Evolutionary conservation across 2,113 vertebrate genomes (phyloP), one percentile per base, ranked within the genome.

Genomic region (Corythoichthys intestinalis): DNA sequence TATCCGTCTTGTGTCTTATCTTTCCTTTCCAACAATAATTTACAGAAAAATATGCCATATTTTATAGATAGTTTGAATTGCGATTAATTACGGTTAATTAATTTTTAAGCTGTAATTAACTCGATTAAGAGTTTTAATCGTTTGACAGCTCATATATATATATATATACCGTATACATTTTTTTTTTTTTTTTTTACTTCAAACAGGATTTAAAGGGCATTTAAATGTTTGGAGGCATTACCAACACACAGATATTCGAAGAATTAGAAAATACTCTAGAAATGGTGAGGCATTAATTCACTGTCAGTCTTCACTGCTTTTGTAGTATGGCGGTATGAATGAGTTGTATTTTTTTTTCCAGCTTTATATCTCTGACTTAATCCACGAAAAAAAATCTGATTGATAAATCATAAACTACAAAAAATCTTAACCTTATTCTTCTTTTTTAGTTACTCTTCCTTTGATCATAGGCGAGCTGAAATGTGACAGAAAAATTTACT

Each of bases 391-490:
- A 48, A 13, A 50, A 50, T 15, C 4, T 4, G 10, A 50, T 50
- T 14, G 78, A 70, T 83, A 72, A 77, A 81, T 78, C 82, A 74
- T 76, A 47, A 35, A 49, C 20, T 28, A 28, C 20, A 2, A 17
- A 28, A 47, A 65, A 59, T 57, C n/a, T 41, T 35, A 17, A 65
- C 58, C 20, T 28, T 8, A 12, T 48, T 73, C 0, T 66, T 71
- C 44, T 65, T n/a, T 35, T 50, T 41, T 9, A n/a, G 38, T 20
- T 63, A 46, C 41, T 47, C 46, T n/a, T 3, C 28, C 41, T 47
- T 62, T 47, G 60, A 46, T 62, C 39, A 41, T 17, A 1, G 41
- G 41, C 9, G 41, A 44, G 41, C 9, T 44, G 9, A 44, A 35
- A 28, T 61, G 54, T 66, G 5, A 1, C 3, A 64, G 17, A 50